Evolutionary conservation across 1,140 invertebrate genomes (phyloP), one percentile per base, ranked within the genome.

Genomic region (Patella vulgata): DNA sequence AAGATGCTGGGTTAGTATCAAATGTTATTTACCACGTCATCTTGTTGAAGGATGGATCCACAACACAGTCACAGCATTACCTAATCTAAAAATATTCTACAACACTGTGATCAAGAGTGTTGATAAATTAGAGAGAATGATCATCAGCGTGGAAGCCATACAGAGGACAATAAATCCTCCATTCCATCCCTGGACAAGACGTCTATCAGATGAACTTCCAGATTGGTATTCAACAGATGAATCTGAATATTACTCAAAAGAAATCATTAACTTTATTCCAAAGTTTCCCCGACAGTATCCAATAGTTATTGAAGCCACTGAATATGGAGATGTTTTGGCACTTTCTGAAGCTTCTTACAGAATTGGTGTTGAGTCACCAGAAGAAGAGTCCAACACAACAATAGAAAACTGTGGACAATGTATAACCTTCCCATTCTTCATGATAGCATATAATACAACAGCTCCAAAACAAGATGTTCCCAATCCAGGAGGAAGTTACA

Each of bases 1-100:
- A 21, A 36, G 30, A 14, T 65, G 63, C 42, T 65, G 63, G 63
- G 63, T 65, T 11, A 65, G 63, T 40, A 59, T 48, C 12, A 53
- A 54, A 39, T 65, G 63, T 36, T 65, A 53, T 28, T 33, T 59
- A n/a, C 63, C 63, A 33, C 44, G 19, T 30, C 23, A 30, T 17
- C 43, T 65, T 19, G 25, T 59, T 14, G 33, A 59, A 14, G 46
- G 36, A 12, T 65, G 48, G 48, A 65, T 65, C 19, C 44, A 59
- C n/a, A 39, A 47, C 12, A 42, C 40, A 9, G 43, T 60, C 11
- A n/a, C 17, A n/a, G 42, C 4, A 33, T 48, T 66, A 11, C 17
- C 28, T 11, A 60, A 60, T 47, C 47, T 66, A 23, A 30, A 21
- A 19, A 51, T 66, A 17, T 55, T 60, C 47, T 60, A 60, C 40